phyloP scores from a whole-genome alignment of 1,140 invertebrate genomes.

The Thaumatotibia leucotreta region DNA sequence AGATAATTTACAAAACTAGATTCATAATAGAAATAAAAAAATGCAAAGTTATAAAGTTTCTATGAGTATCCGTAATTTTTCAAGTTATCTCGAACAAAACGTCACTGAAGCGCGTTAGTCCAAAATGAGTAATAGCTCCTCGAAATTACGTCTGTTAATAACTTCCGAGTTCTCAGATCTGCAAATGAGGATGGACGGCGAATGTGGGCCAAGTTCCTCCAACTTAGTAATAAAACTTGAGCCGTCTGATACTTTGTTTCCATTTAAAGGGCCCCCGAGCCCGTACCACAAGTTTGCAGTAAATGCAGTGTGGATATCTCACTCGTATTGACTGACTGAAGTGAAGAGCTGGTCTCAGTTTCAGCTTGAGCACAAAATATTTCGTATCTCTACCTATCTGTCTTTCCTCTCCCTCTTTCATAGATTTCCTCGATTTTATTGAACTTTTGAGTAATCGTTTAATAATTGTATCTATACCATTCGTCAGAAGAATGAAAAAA shows the following conservation, averaged over 20 bases:
- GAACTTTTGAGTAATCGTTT: neutral
- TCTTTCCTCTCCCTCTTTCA: too few species aligned
- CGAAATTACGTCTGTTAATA: slow-evolving; percentile 66
- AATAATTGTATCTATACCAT: neutral
- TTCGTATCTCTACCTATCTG: too few species aligned
- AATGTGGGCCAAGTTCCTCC: slow-evolving; percentile 35
- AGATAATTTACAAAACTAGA: too few species aligned
- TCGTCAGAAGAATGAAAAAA: neutral
- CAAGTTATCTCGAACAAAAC: neutral
- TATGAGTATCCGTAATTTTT: neutral
- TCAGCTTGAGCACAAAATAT: too few species aligned
- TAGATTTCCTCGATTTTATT: neutral
- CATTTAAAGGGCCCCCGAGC: slow-evolving; percentile 38
- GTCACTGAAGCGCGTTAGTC: slow-evolving; percentile 33
- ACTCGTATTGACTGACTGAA: too few species aligned
- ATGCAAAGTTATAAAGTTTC: neutral
- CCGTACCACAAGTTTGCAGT: neutral
- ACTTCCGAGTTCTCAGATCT: slow-evolving; percentile 58
- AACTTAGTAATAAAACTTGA: slow-evolving; percentile 49
- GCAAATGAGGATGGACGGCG: slow-evolving; percentile 51
- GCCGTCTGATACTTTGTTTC: slow-evolving; percentile 47
- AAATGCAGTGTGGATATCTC: too few species aligned
- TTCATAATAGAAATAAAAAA: too few species aligned
- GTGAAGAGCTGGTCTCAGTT: too few species aligned
- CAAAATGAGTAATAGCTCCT: slow-evolving; percentile 63